These are phyloP conservation scores for Corythornis madagascariensis DNA, from an alignment of 2,113 vertebrate species.

Conservation along the genomic window DNA sequence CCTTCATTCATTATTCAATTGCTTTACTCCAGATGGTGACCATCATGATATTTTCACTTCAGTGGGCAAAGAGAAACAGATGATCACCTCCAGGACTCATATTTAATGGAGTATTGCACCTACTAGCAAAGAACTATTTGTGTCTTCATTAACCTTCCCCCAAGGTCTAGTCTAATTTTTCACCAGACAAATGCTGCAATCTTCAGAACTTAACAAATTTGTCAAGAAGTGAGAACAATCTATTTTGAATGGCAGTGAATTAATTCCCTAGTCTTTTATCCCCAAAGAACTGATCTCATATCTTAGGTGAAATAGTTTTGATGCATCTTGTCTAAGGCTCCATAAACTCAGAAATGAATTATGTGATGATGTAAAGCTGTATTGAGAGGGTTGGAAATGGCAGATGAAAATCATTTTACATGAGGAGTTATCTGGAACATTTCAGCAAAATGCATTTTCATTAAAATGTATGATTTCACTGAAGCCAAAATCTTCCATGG, in stretches of 20 bases:
- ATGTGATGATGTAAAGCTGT: neutral
- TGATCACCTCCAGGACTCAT: conserved; percentile 34
- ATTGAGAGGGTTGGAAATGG: neutral
- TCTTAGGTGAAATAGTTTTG: neutral
- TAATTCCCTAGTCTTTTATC: neutral
- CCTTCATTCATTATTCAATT: neutral
- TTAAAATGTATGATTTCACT: conserved; percentile 8
- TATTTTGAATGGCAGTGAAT: neutral
- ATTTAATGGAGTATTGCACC: conserved; percentile 16
- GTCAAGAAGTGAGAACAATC: neutral
- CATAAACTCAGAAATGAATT: neutral
- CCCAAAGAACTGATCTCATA: neutral
- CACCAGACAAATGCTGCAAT: neutral
- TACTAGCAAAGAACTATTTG: conserved; percentile 13
- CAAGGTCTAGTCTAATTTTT: conserved; percentile 23
- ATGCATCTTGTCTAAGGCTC: neutral
- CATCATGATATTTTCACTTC: conserved; percentile 49
- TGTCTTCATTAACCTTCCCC: conserved; percentile 60
- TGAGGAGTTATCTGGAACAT: neutral
- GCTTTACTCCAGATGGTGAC: conserved; percentile 51
- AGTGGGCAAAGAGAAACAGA: conserved; percentile 44
- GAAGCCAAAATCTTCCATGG: neutral
- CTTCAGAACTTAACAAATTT: neutral
- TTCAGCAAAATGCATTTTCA: conserved; percentile 8
- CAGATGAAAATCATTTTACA: conserved; percentile 1